Evolutionary conservation across 1,140 invertebrate species (phyloP), one percentile per base, ranked within the genome.

Genomic region (Vollenhovia emeryi): DNA sequence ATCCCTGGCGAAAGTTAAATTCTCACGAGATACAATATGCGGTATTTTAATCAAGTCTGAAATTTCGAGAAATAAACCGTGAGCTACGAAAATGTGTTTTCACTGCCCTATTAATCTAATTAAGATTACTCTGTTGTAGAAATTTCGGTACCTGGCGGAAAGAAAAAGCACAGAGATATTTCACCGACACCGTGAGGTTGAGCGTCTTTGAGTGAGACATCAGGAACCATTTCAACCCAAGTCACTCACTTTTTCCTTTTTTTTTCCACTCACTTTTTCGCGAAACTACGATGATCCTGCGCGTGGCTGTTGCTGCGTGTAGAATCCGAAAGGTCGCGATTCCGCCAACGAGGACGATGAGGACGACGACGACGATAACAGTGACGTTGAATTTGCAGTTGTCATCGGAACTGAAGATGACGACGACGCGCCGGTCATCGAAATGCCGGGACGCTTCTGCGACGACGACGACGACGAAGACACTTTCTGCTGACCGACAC

Each of bases 291-390:
- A 88, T 24, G 87, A 80, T 11, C 87, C 87, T 3, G 75, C 0
- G 15, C 87, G 86, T 15, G 90, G 85, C 13, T 90, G 86, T 9
- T 91, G 91, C 68, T 95, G 94, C 21, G 94, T 95, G 68, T 95
- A 95, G 71, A 95, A 95, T 9, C 94, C 94, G 60, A 95, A 95
- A 4, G 94, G 94, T 57, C 94, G 89, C 0, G 91, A 89, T 71
- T 93, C 89, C 0, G 30, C 21, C 0, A 84, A 69, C 1, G 80
- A 36, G 30, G 68, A 85, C n/a, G 85, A 74, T n/a, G 66, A 30
- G 8, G 57, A 76, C 15, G 57, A 76, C 18, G 40, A 13, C n/a
- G 43, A 33, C 1, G 52, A 13, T 21, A 71, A 18, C 33, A 69
- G 27, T 30, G 57, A 4, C 8, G 71, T 45, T 4, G 71, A 55